Evolutionary conservation across 2,113 vertebrate species (phyloP).

Genomic region (Riparia riparia): DNA sequence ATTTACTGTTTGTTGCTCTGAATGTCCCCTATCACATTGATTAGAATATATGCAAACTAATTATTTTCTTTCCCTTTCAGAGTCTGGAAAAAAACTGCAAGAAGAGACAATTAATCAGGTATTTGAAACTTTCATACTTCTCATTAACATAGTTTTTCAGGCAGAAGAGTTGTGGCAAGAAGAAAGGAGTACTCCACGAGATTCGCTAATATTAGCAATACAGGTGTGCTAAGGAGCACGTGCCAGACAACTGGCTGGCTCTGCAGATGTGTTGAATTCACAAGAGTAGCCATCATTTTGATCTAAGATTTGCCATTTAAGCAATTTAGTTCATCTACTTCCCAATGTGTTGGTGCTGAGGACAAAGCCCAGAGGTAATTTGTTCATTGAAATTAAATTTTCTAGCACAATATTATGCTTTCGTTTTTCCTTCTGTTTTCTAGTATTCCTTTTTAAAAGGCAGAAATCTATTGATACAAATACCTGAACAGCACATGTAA

Average conservation of each 20-base stretch:
- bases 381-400: not conserved
- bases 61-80: slow-evolving; percentile 76
- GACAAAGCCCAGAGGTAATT: not conserved
- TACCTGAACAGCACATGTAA: not conserved
- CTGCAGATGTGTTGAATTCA: not conserved
- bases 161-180: not conserved
- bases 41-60: not conserved
- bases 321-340: not conserved
- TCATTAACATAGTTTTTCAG: not conserved
- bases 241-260: not conserved
- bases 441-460: not conserved
- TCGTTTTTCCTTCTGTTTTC: not conserved
- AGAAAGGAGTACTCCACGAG: not conserved
- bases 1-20: not conserved
- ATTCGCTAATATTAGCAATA: not conserved
- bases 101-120: slow-evolving; percentile 71
- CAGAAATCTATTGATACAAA: not conserved
- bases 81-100: slow-evolving; percentile 63
- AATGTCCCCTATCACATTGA: not conserved
- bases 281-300: not conserved
- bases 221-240: rapidly evolving
- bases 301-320: not conserved
- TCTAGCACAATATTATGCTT: not conserved
- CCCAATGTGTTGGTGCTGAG: not conserved
- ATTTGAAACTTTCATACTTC: slow-evolving; percentile 26